Evolutionary conservation across 1,140 invertebrate genomes (phyloP), one percentile per base, ranked within the genome.

Genomic region (Pseudoatta argentina): DNA sequence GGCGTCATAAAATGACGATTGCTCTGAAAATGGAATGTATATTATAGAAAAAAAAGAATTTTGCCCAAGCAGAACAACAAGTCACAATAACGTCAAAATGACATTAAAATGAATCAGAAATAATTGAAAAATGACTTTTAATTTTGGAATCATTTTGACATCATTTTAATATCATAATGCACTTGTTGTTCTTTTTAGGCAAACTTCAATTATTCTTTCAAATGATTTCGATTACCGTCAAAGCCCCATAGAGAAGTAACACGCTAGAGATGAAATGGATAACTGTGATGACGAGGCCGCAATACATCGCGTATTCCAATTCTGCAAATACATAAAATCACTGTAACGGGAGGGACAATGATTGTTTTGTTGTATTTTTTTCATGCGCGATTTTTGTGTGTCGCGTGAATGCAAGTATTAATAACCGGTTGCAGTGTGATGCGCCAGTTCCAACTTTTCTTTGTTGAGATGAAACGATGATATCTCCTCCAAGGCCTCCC

Each of bases 1-100:
- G 95, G 95, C 48, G 94, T 86, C 91, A 96, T 94, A 7, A 95
- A 94, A 53, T 94, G 94, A 72, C 95, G 94, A 85, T 95, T 94
- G 57, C 94, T 94, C 95, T 96, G 86, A 86, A 88, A 91, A 87
- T n/a, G 10, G 57, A 83, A 16, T 24, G 64, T 18, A 34, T 66
- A 34, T 71, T 24, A 0, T 86, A 48, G 16, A 44, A 73, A 86
- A 24, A 64, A 64, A 48, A 86, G 48, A 3, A 51, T 24, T 3
- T 64, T 39, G 34, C 5, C 0, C 5, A 34, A 34, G 6, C 30
- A 34, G 30, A 34, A 34, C 30, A 34, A 34, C 5, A 34, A 34
- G 5, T 34, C 30, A 34, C 30, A 34, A 34, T 6, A 34, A 34
- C 30, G 30, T 7, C 30, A 34, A 34, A 34, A 34, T 34, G 30